Base-by-base conservation (phyloP, 2,797 vertebrate genomes). In the Malacoraja senta region DNA sequence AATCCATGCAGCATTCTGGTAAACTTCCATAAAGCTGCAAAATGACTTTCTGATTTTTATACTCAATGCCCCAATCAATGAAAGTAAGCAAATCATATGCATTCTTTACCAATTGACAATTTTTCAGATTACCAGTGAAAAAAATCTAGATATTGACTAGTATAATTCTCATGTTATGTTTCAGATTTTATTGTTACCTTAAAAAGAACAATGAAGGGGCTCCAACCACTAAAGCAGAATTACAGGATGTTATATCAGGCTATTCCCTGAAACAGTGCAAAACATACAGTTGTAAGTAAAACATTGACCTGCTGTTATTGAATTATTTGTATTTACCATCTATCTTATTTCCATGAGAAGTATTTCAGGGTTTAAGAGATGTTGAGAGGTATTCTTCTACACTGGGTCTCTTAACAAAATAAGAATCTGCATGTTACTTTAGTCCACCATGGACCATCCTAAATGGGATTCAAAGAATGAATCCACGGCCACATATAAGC, bases 101-200 rank as follows among this genome's bases (percentile, higher is more conserved):
- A 38, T 38, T 38, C 38, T 38, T 38, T 38, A 38, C 38, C 38
- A 38, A 1, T 38, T 38, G 38, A 38, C 38, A 38, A 38, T 68
- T 68, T 12, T 68, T 68, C 65, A 68, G 17, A 1, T 68, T 68
- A 12, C 17, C 15, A 8, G 63, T 68, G 38, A 17, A 68, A 68
- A 19, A 68, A 13, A 44, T 44, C 44, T 44, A 68, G 19, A 13
- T 12, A 29, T 29, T 8, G 0, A 61, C 7, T 10, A 77, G 26
- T 9, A 29, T 29, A 0, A 29, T 32, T 77, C 15, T 29, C 10
- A 61, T 10, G 13, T 15, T 0, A 6, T 84, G 44, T 84, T 84
- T 29, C 81, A 84, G 81, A 58, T 84, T 61, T 84, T 61, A 13
- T 84, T 84, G 81, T 29, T 84, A 84, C 58, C 53, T 84, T 44